A percentile compares a stretch with the other conserved stretches of the same genome.
Evolutionary conservation across 2,113 vertebrate species (phyloP).

Genomic region (Colinus virginianus): DNA sequence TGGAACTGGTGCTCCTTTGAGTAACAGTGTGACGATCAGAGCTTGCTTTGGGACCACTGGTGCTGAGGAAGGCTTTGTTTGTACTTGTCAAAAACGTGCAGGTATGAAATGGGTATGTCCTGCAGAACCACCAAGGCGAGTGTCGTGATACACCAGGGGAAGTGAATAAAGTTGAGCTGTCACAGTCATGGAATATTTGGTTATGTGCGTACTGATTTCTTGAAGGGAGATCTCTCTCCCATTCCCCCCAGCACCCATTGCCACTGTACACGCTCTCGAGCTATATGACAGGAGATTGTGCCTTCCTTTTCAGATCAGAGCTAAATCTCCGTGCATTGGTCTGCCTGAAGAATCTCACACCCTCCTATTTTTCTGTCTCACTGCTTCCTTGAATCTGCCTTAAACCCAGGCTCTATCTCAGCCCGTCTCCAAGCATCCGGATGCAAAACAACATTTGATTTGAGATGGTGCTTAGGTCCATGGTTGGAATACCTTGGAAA

Average conservation of each 20-base stretch:
- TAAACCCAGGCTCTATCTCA: background rate
- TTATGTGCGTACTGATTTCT: background rate
- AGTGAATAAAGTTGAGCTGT: background rate
- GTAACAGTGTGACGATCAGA: background rate
- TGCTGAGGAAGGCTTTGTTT: background rate
- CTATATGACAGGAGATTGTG: background rate
- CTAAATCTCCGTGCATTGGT: too few species aligned
- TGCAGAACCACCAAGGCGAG: background rate
- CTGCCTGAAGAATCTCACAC: background rate
- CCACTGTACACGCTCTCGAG: background rate
- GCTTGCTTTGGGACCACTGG: background rate
- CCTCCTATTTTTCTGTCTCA: background rate
- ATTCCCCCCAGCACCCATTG: fast-evolving
- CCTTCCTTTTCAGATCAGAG: background rate
- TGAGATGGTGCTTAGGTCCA: fast-evolving
- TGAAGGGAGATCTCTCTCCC: background rate
- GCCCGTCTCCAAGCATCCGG: fast-evolving
- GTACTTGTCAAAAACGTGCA: background rate
- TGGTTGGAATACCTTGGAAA: background rate
- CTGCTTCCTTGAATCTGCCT: background rate
- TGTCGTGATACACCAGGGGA: background rate
- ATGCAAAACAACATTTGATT: background rate
- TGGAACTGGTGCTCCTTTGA: background rate
- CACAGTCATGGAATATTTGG: background rate
- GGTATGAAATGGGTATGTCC: background rate